Evolutionary conservation across 2,888 invertebrate species (phyloP).

Genomic region (Lasioglossum zephyrum): DNA sequence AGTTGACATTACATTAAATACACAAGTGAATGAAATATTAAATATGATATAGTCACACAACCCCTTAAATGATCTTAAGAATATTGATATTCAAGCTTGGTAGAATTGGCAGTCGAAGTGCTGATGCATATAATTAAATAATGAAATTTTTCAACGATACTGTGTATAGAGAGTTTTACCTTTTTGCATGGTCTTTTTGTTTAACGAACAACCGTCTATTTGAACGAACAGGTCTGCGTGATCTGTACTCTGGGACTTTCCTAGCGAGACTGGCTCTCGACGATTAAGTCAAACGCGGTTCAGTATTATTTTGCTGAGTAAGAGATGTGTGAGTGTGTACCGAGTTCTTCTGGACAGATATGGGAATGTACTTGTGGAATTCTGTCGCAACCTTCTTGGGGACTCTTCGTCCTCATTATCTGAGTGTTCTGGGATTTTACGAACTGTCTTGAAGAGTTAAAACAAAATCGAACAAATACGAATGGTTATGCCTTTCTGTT

Average conservation of each 20-base stretch:
- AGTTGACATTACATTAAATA: not conserved
- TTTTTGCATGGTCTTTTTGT: not conserved
- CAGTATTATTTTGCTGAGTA: constrained; percentile 62
- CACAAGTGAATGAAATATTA: no score
- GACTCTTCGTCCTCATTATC: constrained; percentile 5
- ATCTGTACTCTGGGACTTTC: not conserved
- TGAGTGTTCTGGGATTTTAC: not conserved
- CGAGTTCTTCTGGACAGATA: constrained; percentile 43
- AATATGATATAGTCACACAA: no score
- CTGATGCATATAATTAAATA: not conserved
- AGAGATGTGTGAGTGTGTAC: constrained; percentile 42
- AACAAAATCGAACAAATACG: no score
- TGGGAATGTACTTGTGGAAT: constrained; percentile 56
- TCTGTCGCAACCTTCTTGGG: constrained; percentile 57
- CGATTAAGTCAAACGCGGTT: constrained; percentile 42
- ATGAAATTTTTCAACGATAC: not conserved
- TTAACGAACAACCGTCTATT: not conserved
- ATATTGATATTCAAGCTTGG: not conserved
- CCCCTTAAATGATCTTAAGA: no score
- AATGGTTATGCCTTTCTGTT: no score
- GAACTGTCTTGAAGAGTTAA: not conserved
- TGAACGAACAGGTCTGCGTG: not conserved
- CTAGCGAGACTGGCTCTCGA: constrained; percentile 44
- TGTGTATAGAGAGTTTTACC: not conserved
- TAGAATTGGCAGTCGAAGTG: not conserved